Evolutionary conservation across 2,888 invertebrate genomes (phyloP).

Genomic region (Corbicula japonica): DNA sequence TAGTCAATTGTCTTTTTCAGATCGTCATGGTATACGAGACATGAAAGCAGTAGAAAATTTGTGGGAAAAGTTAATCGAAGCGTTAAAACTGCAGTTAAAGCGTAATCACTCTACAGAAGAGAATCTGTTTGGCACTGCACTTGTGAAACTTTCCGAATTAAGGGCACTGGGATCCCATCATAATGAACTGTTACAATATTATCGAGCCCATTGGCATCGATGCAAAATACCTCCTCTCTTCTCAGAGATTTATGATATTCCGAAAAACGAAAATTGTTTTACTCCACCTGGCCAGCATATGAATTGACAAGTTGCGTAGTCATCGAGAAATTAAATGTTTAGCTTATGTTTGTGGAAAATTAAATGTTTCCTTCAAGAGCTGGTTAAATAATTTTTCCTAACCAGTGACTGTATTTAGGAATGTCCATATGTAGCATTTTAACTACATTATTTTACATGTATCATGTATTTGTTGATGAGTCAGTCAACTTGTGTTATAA

Average conservation of each 20-base stretch:
- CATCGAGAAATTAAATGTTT: too few relatives aligned
- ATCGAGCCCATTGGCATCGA: slow-evolving; percentile 92
- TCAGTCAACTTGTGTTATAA: too few relatives aligned
- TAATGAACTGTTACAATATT: slow-evolving; percentile 93
- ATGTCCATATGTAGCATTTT: too few relatives aligned
- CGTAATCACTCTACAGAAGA: slow-evolving; percentile 90
- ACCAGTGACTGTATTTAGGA: too few relatives aligned
- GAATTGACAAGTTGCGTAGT: too few relatives aligned
- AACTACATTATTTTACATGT: too few relatives aligned
- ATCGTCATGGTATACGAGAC: slow-evolving; percentile 93
- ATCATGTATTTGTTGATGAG: too few relatives aligned
- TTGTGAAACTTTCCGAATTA: slow-evolving; percentile 91
- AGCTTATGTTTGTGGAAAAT: too few relatives aligned
- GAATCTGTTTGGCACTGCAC: slow-evolving; percentile 88
- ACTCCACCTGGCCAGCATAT: too few relatives aligned
- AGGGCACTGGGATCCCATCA: slow-evolving; percentile 94
- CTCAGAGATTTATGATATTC: slow-evolving; percentile 98
- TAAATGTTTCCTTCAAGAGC: too few relatives aligned
- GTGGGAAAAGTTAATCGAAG: slow-evolving; percentile 94
- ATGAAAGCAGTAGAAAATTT: slow-evolving; percentile 92
- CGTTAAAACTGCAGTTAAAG: slow-evolving; percentile 92
- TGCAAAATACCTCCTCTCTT: slow-evolving; percentile 95
- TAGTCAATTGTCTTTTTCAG: slow-evolving; percentile 85
- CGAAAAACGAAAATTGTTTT: slow-evolving; percentile 79
- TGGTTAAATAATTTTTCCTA: too few relatives aligned